Evolutionary conservation across 2,797 vertebrate genomes (phyloP), one percentile per base, ranked within the genome.

Genomic region (Ceryle rudis): DNA sequence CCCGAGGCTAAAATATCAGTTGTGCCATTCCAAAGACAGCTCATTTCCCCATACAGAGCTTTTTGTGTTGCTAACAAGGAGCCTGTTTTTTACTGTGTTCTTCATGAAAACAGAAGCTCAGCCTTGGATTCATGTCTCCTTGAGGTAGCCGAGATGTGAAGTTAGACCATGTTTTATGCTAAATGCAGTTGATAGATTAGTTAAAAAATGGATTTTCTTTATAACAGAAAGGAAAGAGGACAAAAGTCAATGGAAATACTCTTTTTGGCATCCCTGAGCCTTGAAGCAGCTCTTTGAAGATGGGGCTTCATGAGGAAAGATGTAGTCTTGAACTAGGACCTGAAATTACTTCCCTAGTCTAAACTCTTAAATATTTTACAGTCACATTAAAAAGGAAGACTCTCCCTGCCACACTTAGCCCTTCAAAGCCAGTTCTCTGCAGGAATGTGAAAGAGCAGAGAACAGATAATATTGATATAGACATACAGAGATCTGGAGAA

Each of bases 121-220:
- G 65, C 69, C 55, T 94, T 87, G 49, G 61, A 80, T 67, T 78
- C 86, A 49, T 58, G 49, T 86, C 79, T 95, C 39, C 72, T 94
- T 81, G 60, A 95, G 75, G 87, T 72, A 90, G 74, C 33, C 2
- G 13, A 92, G 70, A 95, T 81, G 65, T 62, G 42, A 93, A 93
- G 96, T 15, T 78, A 20, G 65, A 39, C 89, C 51, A 39, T 44
- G 86, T 74, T 96, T 93, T 89, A 81, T 72, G 81, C 86, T 55
- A 89, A 94, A 88, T 51, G 46, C 18, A 39, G 64, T 25, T 29
- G 77, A 65, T 51, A 92, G 73, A 35, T 79, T 74, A 46, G 61
- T 31, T 92, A 64, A 89, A 95, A 96, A 95, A 81, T 67, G 60
- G 14, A 71, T 94, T 96, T 89, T 70, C 81, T 93, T 94, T 65